These are phyloP conservation scores for Chelonus formosanus DNA, from an alignment of 2,888 invertebrate species.

Conservation along the genomic window DNA sequence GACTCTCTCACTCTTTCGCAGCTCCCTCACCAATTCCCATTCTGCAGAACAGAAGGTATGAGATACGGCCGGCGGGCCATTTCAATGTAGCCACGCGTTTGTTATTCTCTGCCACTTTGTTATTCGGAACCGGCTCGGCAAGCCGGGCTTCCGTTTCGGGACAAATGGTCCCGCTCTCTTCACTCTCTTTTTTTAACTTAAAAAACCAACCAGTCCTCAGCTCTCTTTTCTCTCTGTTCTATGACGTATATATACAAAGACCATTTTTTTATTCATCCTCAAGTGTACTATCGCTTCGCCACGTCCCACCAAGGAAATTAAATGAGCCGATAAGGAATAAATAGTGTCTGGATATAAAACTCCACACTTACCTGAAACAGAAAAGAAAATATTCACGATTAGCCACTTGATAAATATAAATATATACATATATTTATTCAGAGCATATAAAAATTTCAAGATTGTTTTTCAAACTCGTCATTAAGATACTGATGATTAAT, in stretches of 20 bases:
- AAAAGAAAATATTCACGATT: slow-evolving; percentile 35
- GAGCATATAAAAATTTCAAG: background rate
- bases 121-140: slow-evolving; percentile 53
- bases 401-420: slow-evolving; percentile 3
- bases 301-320: slow-evolving; percentile 38
- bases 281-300: background rate
- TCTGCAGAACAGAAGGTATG: slow-evolving; percentile 42
- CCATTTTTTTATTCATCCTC: slow-evolving; percentile 25
- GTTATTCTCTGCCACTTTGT: slow-evolving; percentile 64
- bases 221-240: slow-evolving; percentile 23
- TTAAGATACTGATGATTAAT: slow-evolving; percentile 10
- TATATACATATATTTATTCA: background rate
- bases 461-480: background rate
- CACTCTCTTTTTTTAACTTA: slow-evolving; percentile 39
- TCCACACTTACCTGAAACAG: slow-evolving; percentile 53
- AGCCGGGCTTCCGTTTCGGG: slow-evolving; percentile 44
- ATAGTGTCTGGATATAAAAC: slow-evolving; percentile 33
- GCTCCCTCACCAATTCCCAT: slow-evolving; percentile 27
- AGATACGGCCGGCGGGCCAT: slow-evolving; percentile 60
- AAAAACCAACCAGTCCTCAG: slow-evolving; percentile 28
- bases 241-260: slow-evolving; percentile 2
- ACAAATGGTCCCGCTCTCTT: slow-evolving; percentile 49
- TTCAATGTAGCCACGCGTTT: slow-evolving; percentile 64
- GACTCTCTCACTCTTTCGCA: slow-evolving; percentile 6
- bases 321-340: slow-evolving; percentile 33